Evolutionary conservation across 1,140 invertebrate species (phyloP), one percentile per base, ranked within the genome.

Genomic region (Drosophila ananassae): DNA sequence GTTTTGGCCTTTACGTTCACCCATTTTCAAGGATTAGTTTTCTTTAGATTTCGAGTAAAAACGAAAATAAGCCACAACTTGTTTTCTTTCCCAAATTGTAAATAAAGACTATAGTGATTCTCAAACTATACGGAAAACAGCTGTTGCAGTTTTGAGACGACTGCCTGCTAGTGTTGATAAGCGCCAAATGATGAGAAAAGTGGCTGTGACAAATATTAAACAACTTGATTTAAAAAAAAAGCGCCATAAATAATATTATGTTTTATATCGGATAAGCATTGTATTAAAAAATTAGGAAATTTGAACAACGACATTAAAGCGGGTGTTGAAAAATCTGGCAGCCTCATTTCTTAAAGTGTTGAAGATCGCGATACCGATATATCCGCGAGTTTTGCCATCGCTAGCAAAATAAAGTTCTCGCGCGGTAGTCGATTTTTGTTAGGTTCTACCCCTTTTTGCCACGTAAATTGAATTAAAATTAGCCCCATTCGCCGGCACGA

Each of bases 1-100:
- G 92, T 99, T 99, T 71, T 97, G 96, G 48, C 98, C 98, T 94
- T 99, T 99, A 22, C 99, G 95, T 94, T 99, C 99, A 92, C 98
- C 99, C 99, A 97, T 97, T 92, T 93, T 94, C 6, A 2, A n/a
- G 2, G 25, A 57, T 10, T 17, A 3, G 5, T 4, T 24, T 22
- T 10, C 12, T 2, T 21, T 44, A 21, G 6, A 44, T 44, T 21
- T 9, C 41, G 3, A 17, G 5, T 21, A 17, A 12, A 44, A 44
- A 1, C 13, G 13, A 44, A 22, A 63, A 32, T 50, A 3, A 17
- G n/a, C 6, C 12, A 5, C 5, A 2, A 17, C 2, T 21, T 6
- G 4, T 17, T 32, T n/a, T 0, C 9, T 10, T 4, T 24, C 0
- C 9, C 5, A 9, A 56, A 50, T 48, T 32, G 58, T 63, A 66